phyloP scores from a whole-genome alignment of 2,113 vertebrate species.

The Syngnathus floridae region DNA sequence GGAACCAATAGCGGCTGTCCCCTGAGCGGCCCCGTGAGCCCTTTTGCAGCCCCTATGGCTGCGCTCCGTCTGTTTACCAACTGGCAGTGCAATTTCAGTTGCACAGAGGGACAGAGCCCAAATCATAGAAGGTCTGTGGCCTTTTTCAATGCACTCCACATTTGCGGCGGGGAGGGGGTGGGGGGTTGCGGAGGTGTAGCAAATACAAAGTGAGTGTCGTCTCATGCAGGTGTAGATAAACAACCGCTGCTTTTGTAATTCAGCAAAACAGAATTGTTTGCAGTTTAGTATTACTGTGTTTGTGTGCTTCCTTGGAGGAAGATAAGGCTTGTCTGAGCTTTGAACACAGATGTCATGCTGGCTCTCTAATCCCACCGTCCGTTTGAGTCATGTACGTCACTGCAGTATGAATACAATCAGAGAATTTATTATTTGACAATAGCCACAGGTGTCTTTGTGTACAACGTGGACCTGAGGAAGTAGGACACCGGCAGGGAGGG shows the following conservation, averaged over 20 bases:
- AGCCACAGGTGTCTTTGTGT: not conserved
- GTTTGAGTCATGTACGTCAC: slow-evolving; percentile 35
- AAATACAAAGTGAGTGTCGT: not conserved
- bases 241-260: not conserved
- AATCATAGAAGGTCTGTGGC: not conserved
- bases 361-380: slow-evolving; percentile 51
- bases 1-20: slow-evolving; percentile 42
- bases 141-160: not conserved
- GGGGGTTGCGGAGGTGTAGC: not conserved
- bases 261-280: slow-evolving; percentile 1
- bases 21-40: slow-evolving; percentile 23
- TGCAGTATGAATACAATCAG: not conserved
- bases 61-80: slow-evolving; percentile 45
- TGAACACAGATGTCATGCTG: slow-evolving; percentile 49
- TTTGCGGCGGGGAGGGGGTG: not conserved
- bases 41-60: slow-evolving; percentile 20
- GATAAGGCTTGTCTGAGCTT: slow-evolving; percentile 44
- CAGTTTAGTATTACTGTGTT: slow-evolving; percentile 9
- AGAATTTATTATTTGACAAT: not conserved
- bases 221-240: not conserved
- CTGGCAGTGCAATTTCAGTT: slow-evolving; percentile 23
- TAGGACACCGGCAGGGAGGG: not conserved
- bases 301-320: slow-evolving; percentile 35
- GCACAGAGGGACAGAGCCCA: not conserved
- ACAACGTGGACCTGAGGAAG: not conserved